Base-by-base conservation (phyloP, 2,888 invertebrate genomes). In the Leptinotarsa juncta region DNA sequence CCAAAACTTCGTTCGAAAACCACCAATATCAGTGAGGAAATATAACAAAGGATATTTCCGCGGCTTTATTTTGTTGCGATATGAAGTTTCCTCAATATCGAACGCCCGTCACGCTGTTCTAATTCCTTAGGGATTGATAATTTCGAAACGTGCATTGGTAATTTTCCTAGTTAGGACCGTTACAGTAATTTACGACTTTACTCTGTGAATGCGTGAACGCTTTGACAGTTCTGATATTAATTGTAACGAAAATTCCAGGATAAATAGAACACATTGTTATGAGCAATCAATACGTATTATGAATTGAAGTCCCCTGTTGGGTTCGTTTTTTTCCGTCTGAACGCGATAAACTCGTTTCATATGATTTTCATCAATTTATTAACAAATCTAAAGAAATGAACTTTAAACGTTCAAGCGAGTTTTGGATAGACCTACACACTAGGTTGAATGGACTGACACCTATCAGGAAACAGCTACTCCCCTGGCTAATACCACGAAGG, bases 201-300 rank as follows among this genome's bases (percentile, higher is more conserved):
- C 57, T 23, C 23, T 26, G 23, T 57, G 14, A 23, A 23, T 18
- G 15, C 20, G 57, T 57, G 23, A 14, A 57, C 23, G 57, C 57
- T 23, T 57, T 20, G 57, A 20, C 20, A 57, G 57, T 57, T 57
- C 20, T 20, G 57, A 57, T 26, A 57, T 57, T 14, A 57, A 57
- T 57, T 57, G 23, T 12, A 15, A 14, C 4, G 16, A 23, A 57
- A 23, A 57, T 57, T 57, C 15, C 57, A 23, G 57, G 15, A 57
- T 23, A 15, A 23, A 14, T 51, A 51, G 51, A 23, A 57, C 23
- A 23, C 1, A 14, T 20, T 26, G 12, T 53, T 10, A 53, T 53
- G 18, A 57, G 20, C 7, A 14, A 57, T 15, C 57, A 4, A 23
- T n/a, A 16, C 5, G 15, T 16, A 51, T 51, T 7, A 51, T 15